A percentile compares a stretch with the other conserved stretches of the same genome.
These are phyloP conservation scores for Callipepla squamata DNA, from an alignment of 2,113 vertebrate genomes.

Conservation along the genomic window DNA sequence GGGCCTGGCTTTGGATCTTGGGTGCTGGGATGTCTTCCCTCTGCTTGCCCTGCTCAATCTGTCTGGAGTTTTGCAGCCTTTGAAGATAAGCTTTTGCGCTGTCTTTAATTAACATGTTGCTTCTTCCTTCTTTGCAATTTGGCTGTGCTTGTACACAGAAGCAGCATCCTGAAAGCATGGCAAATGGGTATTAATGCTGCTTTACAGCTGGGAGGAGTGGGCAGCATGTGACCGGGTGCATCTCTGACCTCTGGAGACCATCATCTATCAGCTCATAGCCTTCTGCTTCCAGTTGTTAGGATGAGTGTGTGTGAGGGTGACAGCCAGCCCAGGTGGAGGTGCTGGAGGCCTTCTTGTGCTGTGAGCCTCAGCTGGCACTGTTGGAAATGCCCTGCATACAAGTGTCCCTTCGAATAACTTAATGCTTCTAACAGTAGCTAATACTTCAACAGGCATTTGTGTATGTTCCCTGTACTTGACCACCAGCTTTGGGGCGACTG, in stretches of 20 bases:
- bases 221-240: background rate
- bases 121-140: background rate
- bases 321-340: background rate
- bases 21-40: background rate
- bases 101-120: background rate
- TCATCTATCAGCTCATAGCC: background rate
- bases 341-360: background rate
- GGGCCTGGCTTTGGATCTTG: background rate
- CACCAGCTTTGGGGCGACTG: background rate
- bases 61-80: background rate
- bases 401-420: background rate
- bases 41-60: background rate
- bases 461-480: background rate
- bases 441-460: background rate
- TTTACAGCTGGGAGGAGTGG: background rate
- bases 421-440: background rate
- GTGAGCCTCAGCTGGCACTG: background rate
- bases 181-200: background rate
- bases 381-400: background rate
- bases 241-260: background rate
- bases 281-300: background rate
- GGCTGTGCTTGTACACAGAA: background rate
- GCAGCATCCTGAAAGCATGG: background rate
- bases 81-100: background rate
- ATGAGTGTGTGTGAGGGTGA: rapidly evolving